phyloP scores from a whole-genome alignment of 2,888 invertebrate genomes.

The Dryococelus australis region DNA sequence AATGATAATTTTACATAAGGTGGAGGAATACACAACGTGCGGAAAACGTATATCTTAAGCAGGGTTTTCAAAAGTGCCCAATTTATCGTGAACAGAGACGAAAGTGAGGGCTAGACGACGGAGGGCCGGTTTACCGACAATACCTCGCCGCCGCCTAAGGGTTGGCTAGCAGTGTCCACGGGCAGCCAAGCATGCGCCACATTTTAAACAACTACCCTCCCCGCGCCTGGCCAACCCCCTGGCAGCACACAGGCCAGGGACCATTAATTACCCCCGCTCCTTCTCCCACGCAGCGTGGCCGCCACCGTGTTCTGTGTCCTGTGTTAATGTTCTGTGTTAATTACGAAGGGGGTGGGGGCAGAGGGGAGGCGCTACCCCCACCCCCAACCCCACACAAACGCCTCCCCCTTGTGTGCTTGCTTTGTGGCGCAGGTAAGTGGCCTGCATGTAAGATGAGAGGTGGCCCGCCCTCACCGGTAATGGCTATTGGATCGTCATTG shows the following conservation, averaged over 20 bases:
- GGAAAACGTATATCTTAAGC: too few species aligned
- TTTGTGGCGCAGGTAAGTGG: slow-evolving; percentile 9
- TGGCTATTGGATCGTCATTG: slow-evolving; percentile 4
- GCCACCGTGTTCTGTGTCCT: not conserved
- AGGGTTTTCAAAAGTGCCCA: too few species aligned
- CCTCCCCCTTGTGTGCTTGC: not conserved
- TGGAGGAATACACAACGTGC: too few species aligned
- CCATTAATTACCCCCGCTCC: not conserved
- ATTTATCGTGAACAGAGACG: too few species aligned
- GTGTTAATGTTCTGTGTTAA: slow-evolving; percentile 5
- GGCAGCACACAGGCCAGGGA: not conserved
- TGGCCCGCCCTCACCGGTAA: not conserved
- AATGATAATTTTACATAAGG: too few species aligned
- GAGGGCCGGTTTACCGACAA: too few species aligned
- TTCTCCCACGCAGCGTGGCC: not conserved
- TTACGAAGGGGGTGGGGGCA: not conserved
- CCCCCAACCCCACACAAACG: not conserved
- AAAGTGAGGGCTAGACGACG: too few species aligned
- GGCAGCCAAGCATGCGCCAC: not conserved
- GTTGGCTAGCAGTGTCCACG: not conserved
- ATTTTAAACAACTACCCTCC: too few species aligned
- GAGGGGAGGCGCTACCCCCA: not conserved
- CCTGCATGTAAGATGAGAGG: not conserved
- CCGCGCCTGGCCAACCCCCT: not conserved
- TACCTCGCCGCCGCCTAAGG: too few species aligned